Base-by-base conservation (phyloP, 2,888 invertebrate genomes). In the Dioctria rufipes region DNA sequence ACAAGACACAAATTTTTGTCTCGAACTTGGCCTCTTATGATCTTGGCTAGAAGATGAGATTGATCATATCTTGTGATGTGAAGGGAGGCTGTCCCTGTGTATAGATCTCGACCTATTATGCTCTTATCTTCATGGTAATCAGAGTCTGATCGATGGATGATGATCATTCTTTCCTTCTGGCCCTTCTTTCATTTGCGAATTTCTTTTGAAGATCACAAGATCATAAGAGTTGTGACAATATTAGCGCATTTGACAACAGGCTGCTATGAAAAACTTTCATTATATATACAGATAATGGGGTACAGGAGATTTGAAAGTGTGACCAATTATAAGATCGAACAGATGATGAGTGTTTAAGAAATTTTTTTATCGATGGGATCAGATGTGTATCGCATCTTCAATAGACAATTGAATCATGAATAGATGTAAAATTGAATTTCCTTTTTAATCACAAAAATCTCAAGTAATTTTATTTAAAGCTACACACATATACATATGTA, bases 51-150 rank as follows among this genome's bases (percentile, higher is more conserved):
- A 40, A 46, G 77, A 77, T 63, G 77, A 63, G 77, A 77, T 77
- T 63, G 77, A 77, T 77, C 63, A 51, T 77, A 63, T 77, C 77
- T 77, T 46, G 25, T 25, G 43, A 63, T 61, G 63, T 63, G 49
- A 77, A 63, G 63, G 63, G 49, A 77, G 77, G 63, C 63, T 63
- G 77, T 61, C 63, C 77, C 77, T 77, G 25, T 25, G 25, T 25
- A 25, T 25, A 40, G 42, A 75, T 75, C 73, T 60, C 13, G 60
- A 60, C 43, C 71, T 49, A 77, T 77, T 77, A 63, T 63, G 49
- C 39, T 63, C 77, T 77, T 77, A 77, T 77, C 77, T 43, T 46
- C 77, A 63, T 77, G 77, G 63, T 77, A 63, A 77, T 77, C 77
- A 63, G 49, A 77, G 37, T 25, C 77, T 77, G 77, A 77, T 77